These are phyloP conservation scores for Zosterops hypoxanthus DNA, from an alignment of 2,113 vertebrate species.

Conservation along the genomic window DNA sequence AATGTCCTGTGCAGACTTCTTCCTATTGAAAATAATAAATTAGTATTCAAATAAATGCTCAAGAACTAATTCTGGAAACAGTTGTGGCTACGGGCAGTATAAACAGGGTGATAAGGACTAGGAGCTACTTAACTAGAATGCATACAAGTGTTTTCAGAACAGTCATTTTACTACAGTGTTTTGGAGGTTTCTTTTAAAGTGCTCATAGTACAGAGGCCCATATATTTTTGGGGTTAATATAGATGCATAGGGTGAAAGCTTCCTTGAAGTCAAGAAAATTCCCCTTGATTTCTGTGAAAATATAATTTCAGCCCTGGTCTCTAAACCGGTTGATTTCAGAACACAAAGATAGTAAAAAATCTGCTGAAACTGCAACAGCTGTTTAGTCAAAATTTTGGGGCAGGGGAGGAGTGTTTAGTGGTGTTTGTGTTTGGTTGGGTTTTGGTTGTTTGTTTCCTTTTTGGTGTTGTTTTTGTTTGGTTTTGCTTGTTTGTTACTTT, in stretches of 20 bases:
- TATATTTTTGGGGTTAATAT: background rate
- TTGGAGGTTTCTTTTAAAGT: background rate
- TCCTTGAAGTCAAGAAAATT: background rate
- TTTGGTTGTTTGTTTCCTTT: background rate
- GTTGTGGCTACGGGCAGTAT: background rate
- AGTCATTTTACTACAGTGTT: background rate
- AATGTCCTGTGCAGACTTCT: background rate
- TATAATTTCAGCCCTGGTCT: background rate
- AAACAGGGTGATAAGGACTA: background rate
- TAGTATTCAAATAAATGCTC: constrained; percentile 9
- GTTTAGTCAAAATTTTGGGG: background rate
- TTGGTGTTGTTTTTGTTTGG: too few relatives aligned
- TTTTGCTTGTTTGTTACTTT: background rate
- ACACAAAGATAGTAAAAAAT: background rate
- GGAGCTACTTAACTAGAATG: background rate
- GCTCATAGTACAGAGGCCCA: background rate
- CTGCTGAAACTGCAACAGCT: background rate
- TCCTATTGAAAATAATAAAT: background rate
- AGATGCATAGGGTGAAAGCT: background rate
- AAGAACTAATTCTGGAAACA: background rate
- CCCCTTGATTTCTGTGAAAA: background rate
- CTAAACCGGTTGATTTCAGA: background rate
- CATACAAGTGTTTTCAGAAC: background rate
- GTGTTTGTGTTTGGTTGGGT: background rate
- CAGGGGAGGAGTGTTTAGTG: background rate